Evolutionary conservation across 1,140 invertebrate genomes (phyloP).

Genomic region (Sweltsa coloradensis): DNA sequence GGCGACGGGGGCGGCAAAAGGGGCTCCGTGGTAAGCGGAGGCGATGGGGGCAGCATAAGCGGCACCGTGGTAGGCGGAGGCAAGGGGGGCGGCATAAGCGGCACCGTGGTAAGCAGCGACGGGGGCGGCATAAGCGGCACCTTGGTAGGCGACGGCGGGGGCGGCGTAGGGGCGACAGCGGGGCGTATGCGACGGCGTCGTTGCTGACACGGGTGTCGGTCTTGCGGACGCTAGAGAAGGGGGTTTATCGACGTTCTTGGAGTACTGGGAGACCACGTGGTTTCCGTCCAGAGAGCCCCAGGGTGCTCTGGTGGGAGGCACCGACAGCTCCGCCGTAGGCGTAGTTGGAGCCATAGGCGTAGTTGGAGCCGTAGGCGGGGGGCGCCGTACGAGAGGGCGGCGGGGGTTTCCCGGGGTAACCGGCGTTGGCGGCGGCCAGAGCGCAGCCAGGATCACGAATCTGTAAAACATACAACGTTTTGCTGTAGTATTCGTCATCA

Average conservation of each 20-base stretch:
- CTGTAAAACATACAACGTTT: too few relatives aligned
- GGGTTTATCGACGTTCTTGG: slow-evolving; percentile 45
- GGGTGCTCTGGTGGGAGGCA: slow-evolving; percentile 37
- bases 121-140: slow-evolving; percentile 17
- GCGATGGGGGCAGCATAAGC: slow-evolving; percentile 8
- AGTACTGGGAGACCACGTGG: slow-evolving; percentile 40
- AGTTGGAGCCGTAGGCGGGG: slow-evolving; percentile 20
- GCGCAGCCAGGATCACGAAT: too few relatives aligned
- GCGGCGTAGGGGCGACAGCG: slow-evolving; percentile 17
- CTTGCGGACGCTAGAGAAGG: slow-evolving; percentile 49
- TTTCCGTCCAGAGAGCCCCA: slow-evolving; percentile 40
- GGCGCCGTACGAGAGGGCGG: slow-evolving; percentile 29
- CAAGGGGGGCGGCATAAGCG: slow-evolving; percentile 11
- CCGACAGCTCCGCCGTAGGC: slow-evolving; percentile 30
- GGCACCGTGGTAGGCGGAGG: slow-evolving; percentile 12
- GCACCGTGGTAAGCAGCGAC: slow-evolving; percentile 18
- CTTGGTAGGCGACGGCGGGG: slow-evolving; percentile 13
- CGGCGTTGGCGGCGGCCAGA: slow-evolving; percentile 18
- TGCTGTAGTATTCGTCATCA: too few relatives aligned
- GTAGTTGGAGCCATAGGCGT: slow-evolving; percentile 23
- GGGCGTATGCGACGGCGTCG: slow-evolving; percentile 33
- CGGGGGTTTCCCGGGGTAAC: slow-evolving; percentile 24
- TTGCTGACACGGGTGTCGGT: slow-evolving; percentile 44
- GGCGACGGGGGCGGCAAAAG: too few relatives aligned
- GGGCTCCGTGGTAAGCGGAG: slow-evolving; percentile 17